These are phyloP conservation scores for Drosophila borborema DNA, from an alignment of 2,888 invertebrate genomes.

Conservation along the genomic window DNA sequence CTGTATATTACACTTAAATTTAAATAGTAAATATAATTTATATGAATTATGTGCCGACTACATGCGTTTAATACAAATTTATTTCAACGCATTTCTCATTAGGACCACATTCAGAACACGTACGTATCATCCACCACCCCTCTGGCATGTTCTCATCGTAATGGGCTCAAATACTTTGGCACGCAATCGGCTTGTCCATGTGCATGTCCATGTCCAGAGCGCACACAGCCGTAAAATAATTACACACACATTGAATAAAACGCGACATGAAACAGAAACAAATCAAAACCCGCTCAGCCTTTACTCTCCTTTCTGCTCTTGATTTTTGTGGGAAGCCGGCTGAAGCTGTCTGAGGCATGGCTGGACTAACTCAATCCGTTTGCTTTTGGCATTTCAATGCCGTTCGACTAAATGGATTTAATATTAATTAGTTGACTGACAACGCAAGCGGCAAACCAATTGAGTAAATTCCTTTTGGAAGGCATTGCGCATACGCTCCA, in stretches of 20 bases:
- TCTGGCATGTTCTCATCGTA: slow-evolving; percentile 28
- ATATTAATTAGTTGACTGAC: slow-evolving; percentile 73
- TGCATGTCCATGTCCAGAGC: slow-evolving; percentile 33
- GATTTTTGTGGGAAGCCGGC: background rate
- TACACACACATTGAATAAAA: slow-evolving; percentile 71
- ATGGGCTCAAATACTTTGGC: slow-evolving; percentile 66
- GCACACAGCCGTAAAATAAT: slow-evolving; percentile 67
- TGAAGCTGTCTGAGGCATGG: background rate
- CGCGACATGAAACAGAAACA: slow-evolving; percentile 59
- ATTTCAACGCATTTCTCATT: slow-evolving; percentile 56
- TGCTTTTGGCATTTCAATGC: slow-evolving; percentile 74
- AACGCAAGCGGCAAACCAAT: slow-evolving; percentile 36
- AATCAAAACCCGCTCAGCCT: slow-evolving; percentile 14
- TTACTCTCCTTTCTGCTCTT: background rate
- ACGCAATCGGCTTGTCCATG: slow-evolving; percentile 41
- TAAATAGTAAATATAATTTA: slow-evolving; percentile 69
- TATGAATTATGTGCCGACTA: slow-evolving; percentile 65
- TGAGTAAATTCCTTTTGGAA: slow-evolving; percentile 11
- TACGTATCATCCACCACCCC: slow-evolving; percentile 20
- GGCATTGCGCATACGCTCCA: slow-evolving; percentile 38
- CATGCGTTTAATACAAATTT: slow-evolving; percentile 58
- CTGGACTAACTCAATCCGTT: slow-evolving; percentile 24
- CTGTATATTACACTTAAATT: slow-evolving; percentile 68
- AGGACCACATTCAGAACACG: slow-evolving; percentile 59
- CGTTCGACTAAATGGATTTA: slow-evolving; percentile 65